Conservation (phyloP, 1,140 invertebrate species). For the Plodia interpunctella region DNA sequence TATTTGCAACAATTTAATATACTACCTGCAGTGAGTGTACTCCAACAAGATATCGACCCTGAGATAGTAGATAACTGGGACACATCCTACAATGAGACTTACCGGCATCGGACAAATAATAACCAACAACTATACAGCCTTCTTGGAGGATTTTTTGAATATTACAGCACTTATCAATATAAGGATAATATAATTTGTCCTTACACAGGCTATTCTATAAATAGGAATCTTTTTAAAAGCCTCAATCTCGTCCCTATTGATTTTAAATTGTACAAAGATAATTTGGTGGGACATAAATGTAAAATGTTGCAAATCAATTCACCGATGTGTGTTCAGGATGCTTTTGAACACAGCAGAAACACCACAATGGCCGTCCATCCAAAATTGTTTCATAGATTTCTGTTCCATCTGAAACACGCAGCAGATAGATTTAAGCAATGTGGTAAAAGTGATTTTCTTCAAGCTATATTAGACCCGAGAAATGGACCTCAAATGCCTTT, state of each 20-base stretch:
- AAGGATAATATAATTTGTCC: conserved; percentile 74
- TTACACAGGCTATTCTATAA: conserved; percentile 69
- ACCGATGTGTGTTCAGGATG: conserved; percentile 80
- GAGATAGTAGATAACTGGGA: conserved; percentile 44
- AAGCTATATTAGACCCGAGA: conserved; percentile 12
- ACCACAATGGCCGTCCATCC: conserved; percentile 50
- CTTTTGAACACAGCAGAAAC: conserved; percentile 79
- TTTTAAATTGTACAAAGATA: conserved; percentile 66
- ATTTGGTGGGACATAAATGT: conserved; percentile 37
- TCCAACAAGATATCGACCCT: conserved; percentile 29
- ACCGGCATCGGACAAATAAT: conserved; percentile 14
- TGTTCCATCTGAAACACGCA: conserved; percentile 26
- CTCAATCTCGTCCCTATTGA: conserved; percentile 43
- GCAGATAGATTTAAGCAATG: conserved; percentile 21
- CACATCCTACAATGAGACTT: conserved; percentile 28
- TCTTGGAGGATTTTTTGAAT: conserved; percentile 79
- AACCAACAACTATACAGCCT: conserved; percentile 59
- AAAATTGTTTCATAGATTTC: conserved; percentile 30
- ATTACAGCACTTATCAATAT: conserved; percentile 77
- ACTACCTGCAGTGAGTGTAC: conserved; percentile 32
- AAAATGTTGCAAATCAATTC: conserved; percentile 51
- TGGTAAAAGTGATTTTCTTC: conserved; percentile 21
- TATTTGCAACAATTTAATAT: conserved; percentile 78
- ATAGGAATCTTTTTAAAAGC: conserved; percentile 60
- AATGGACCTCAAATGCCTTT: background rate